These are phyloP conservation scores for Acronicta aceris DNA, from an alignment of 2,888 invertebrate species.

Conservation along the genomic window DNA sequence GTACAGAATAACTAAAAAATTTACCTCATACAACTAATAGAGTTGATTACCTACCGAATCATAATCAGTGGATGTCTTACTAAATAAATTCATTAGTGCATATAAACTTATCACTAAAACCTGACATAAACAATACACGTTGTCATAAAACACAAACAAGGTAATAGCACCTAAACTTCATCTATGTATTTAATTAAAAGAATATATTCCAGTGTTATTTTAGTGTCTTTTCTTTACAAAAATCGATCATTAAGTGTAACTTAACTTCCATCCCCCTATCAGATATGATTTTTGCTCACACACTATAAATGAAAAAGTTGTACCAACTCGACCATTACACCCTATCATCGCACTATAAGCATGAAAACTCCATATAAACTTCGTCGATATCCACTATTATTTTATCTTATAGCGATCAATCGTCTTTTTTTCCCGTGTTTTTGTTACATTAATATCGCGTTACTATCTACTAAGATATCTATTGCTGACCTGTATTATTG, in stretches of 20 bases:
- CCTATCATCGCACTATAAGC: slow-evolving; percentile 46
- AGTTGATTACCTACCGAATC: too few species aligned
- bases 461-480: slow-evolving; percentile 86
- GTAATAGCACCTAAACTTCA: too few species aligned
- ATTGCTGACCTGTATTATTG: slow-evolving; percentile 90
- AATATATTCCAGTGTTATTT: too few species aligned
- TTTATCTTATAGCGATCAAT: slow-evolving; percentile 79
- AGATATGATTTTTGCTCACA: slow-evolving; percentile 50
- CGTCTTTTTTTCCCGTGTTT: slow-evolving; percentile 84
- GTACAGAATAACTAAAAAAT: background rate
- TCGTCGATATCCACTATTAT: slow-evolving; percentile 72
- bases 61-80: too few species aligned
- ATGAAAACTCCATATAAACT: slow-evolving; percentile 68
- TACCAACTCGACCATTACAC: slow-evolving; percentile 34
- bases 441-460: slow-evolving; percentile 86
- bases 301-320: slow-evolving; percentile 48
- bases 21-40: background rate
- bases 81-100: too few species aligned
- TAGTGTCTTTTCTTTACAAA: background rate
- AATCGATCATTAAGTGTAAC: slow-evolving; percentile 30
- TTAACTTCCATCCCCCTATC: slow-evolving; percentile 39
- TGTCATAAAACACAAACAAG: too few species aligned
- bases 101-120: too few species aligned
- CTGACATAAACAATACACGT: too few species aligned
- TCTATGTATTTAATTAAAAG: too few species aligned